Base-by-base conservation (phyloP, 2,888 invertebrate genomes). In the Noctua comes region DNA sequence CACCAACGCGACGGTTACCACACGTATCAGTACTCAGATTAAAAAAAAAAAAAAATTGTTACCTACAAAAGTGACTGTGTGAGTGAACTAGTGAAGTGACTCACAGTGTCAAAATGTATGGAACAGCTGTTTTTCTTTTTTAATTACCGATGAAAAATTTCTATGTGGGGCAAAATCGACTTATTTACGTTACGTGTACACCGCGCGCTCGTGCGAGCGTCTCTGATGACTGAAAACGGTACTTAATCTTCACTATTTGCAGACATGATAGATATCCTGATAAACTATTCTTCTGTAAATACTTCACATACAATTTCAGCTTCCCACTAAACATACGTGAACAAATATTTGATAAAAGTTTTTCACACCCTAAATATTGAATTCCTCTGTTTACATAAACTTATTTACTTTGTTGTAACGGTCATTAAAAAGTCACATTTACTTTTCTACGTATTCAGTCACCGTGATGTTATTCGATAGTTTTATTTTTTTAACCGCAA, bases 381-480 rank as follows among this genome's bases (percentile, higher is more conserved):
- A 68, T 72, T 68, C 18, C 27, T 5, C 40, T 5, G 69, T 83
- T 76, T 73, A 85, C 36, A 46, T n/a, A 27, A 46, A 66, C 21
- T 31, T 82, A 66, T 54, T 69, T 62, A 51, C 27, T 59, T 62
- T 68, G 8, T 16, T 40, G 8, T 84, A 54, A 27, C 27, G 27
- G 31, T 68, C 21, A 43, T 51, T 27, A 64, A 46, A 79, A 73
- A 31, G 48, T 51, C 57, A 48, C 43, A 59, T 65, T 68, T n/a
- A 24, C 11, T 57, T 71, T 73, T 86, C 40, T 48, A 54, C n/a
- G 48, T 70, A 83, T 75, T 76, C 84, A 70, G 51, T 31, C n/a
- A 57, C 43, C 57, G n/a, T 70, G 69, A 13, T 59, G 62, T 73
- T 43, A 75, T 48, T 16, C 11, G 64, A 86, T 76, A 73, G 13